Evolutionary conservation across 2,888 invertebrate species (phyloP).

Genomic region (Scaptomyza flava): DNA sequence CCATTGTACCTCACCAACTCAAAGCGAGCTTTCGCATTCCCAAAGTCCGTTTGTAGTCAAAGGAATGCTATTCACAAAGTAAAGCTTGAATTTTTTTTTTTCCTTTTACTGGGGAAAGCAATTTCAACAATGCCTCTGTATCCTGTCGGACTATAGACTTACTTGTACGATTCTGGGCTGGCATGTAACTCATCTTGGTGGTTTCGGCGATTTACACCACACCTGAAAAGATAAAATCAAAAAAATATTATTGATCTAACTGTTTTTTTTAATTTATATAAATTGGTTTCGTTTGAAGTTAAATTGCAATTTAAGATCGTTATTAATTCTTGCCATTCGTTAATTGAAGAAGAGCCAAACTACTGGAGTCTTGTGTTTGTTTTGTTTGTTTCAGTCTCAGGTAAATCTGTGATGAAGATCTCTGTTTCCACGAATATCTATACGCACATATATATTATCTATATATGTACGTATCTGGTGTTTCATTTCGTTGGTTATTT

Average conservation of each 20-base stretch:
- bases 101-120: not conserved
- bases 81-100: not conserved
- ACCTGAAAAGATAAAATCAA: slow-evolving; percentile 83
- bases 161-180: slow-evolving; percentile 93
- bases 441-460: not conserved
- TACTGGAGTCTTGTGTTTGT: not conserved
- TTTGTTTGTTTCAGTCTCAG: not conserved
- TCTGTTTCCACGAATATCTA: not conserved
- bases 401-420: not conserved
- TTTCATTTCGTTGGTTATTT: not conserved
- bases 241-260: not conserved
- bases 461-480: too few relatives aligned
- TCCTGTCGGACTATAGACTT: slow-evolving; percentile 85
- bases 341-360: not conserved
- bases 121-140: not conserved
- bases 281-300: too few relatives aligned
- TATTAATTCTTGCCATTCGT: too few relatives aligned
- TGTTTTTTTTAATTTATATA: not conserved
- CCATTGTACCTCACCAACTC: not conserved
- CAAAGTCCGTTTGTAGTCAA: not conserved
- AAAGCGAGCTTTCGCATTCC: not conserved
- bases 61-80: not conserved
- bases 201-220: slow-evolving; percentile 88
- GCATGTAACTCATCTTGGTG: slow-evolving; percentile 93
- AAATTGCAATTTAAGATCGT: too few relatives aligned